Base-by-base conservation (phyloP, 2,797 vertebrate species). In the Graptemys geographica region DNA sequence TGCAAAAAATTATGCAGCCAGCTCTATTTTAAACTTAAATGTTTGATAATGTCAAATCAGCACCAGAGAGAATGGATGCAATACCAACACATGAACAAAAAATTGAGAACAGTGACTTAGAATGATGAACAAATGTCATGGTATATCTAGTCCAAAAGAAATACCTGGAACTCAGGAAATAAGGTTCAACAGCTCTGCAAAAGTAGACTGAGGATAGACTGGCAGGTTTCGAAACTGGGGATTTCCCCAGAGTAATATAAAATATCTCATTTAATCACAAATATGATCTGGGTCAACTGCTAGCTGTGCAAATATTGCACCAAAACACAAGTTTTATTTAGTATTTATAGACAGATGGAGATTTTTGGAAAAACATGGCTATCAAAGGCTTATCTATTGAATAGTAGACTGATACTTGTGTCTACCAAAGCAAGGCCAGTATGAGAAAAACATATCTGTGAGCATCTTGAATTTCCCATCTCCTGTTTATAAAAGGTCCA, bases 121-220 rank as follows among this genome's bases (percentile, higher is more conserved):
- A 98, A 86, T 95, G 96, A 97, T 95, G 96, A 88, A 78, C 97
- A 97, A 97, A 97, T 96, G 96, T 97, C 97, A 94, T 83, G 94
- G 94, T 95, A 97, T 97, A 92, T 93, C 97, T 96, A 81, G 90
- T 98, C 97, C 97, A 94, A 96, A 96, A 98, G 97, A 98, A 98
- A 98, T 98, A 98, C 98, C 98, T 98, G 98, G 97, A 97, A 98
- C 91, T 98, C 97, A 98, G 98, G 98, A 98, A 98, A 97, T 97
- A 95, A 91, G 51, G 94, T 97, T 97, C 95, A 83, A 69, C 84
- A 51, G 96, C 96, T 98, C 97, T 97, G 96, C 97, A 98, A 96
- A 97, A 98, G 97, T 95, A 94, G 90, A 97, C 94, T 97, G 97
- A 97, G 97, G 97, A 96, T 96, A 96, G 96, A 97, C 95, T 95